Conservation (phyloP, 2,113 vertebrate species). For the Gracilinanus agilis region DNA sequence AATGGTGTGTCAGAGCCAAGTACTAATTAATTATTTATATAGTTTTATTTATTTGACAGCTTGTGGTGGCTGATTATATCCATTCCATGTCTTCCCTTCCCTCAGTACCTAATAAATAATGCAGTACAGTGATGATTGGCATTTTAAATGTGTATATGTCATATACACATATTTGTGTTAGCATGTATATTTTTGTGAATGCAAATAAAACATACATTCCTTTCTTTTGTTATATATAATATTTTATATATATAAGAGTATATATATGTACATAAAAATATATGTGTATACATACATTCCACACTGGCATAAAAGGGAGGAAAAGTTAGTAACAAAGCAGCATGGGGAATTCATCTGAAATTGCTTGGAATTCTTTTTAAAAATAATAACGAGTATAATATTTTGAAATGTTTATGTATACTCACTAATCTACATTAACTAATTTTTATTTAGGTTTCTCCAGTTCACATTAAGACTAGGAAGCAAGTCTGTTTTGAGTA, state of each 20-base stretch:
- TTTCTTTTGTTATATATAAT: slow-evolving; percentile 44
- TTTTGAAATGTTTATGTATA: slow-evolving; percentile 11
- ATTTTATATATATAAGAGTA: background rate
- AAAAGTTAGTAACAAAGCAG: background rate
- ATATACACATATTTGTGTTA: slow-evolving; percentile 40
- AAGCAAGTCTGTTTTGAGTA: slow-evolving; percentile 95
- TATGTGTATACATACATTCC: background rate
- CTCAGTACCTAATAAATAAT: slow-evolving; percentile 87
- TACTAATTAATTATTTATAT: slow-evolving; percentile 87
- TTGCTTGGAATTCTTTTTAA: slow-evolving; percentile 65
- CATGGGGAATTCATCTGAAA: slow-evolving; percentile 67
- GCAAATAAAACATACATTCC: slow-evolving; percentile 17
- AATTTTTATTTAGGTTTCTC: slow-evolving; percentile 89
- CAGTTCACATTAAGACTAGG: slow-evolving; percentile 97
- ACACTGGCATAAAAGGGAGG: slow-evolving; percentile 8
- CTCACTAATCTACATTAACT: slow-evolving; percentile 4
- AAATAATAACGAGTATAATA: slow-evolving; percentile 47
- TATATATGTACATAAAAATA: background rate
- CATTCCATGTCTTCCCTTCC: slow-evolving; percentile 79
- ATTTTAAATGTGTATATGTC: slow-evolving; percentile 75
- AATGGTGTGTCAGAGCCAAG: slow-evolving; percentile 84
- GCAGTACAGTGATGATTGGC: slow-evolving; percentile 83
- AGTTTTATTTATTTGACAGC: slow-evolving; percentile 88
- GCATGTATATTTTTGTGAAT: background rate
- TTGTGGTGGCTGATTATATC: slow-evolving; percentile 87